Base-by-base conservation (phyloP, 2,888 invertebrate species). In the Sylvicola fuscatus region DNA sequence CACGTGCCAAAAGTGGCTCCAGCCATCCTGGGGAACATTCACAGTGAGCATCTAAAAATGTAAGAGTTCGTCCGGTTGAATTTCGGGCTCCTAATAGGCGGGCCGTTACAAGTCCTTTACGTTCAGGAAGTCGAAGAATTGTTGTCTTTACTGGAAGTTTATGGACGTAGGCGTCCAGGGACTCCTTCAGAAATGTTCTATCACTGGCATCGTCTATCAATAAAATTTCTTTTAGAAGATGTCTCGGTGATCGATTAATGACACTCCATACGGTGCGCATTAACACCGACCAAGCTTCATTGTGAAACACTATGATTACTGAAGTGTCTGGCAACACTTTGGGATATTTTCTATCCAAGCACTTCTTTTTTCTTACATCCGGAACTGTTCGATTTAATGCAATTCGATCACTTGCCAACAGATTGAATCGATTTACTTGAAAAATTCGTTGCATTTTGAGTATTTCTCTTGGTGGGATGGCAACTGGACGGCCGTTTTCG, bases 241-340 rank as follows among this genome's bases (percentile, higher is more conserved):
- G 51, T 11, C 56, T 54, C 1, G 93, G 92, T 2, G 95, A 89
- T 44, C 93, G 67, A 51, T 80, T 72, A 39, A 97, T 79, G 30
- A 90, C 89, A 47, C 92, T 93, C 66, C 87, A 84, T 16, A 97
- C 79, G 2, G 95, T 97, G 37, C 98, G 66, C 47, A 97, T 63
- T 10, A 98, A 65, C 0, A 97, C 95, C 3, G 95, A 93, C 90
- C 92, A 97, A 0, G 97, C 97, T 61, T 98, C 98, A 54, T 98
- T 98, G 55, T 98, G 97, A 54, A 97, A 97, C 2, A 97, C 93
- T 43, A 98, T 90, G 35, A 98, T 80, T 12, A 98, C 72, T 42
- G 83, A 83, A 1, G 92, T 86, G 42, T 70, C 79, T 1, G 93
- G 93, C 37, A 95, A 60, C 35, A 66, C 64, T 40, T 65, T 56